phyloP scores from a whole-genome alignment of 2,888 invertebrate genomes.

The Serripes groenlandicus region DNA sequence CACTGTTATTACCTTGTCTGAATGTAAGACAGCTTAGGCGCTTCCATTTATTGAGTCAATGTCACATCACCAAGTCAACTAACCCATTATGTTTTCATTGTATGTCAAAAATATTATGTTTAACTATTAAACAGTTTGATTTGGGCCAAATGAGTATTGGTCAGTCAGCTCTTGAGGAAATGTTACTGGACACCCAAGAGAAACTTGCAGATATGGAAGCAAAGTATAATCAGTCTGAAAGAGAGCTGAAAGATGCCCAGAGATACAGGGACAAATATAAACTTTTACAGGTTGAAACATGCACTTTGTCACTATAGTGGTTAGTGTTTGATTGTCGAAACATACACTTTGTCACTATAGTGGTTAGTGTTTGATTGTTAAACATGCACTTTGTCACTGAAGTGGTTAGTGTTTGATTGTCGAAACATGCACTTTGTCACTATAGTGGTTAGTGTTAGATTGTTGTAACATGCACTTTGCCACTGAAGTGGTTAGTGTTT shows the following conservation, averaged over 20 bases:
- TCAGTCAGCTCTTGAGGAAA: constrained; percentile 63
- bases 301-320: constrained; percentile 13
- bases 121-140: constrained; percentile 47
- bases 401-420: no score
- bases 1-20: no score
- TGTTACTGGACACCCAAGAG: constrained; percentile 61
- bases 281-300: constrained; percentile 63
- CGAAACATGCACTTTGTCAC: no score
- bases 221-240: constrained; percentile 58
- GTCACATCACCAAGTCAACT: no score
- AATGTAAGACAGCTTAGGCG: no score
- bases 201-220: constrained; percentile 59
- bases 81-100: no score
- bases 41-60: no score
- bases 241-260: constrained; percentile 66
- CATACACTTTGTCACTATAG: not conserved
- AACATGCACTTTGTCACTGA: no score
- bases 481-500: no score
- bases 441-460: no score
- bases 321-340: not conserved
- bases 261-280: constrained; percentile 66
- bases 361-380: no score
- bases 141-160: constrained; percentile 65
- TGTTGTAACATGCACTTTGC: no score
- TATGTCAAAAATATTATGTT: not conserved